Conservation (phyloP, 2,113 vertebrate species). For the Myotis yumanensis region DNA sequence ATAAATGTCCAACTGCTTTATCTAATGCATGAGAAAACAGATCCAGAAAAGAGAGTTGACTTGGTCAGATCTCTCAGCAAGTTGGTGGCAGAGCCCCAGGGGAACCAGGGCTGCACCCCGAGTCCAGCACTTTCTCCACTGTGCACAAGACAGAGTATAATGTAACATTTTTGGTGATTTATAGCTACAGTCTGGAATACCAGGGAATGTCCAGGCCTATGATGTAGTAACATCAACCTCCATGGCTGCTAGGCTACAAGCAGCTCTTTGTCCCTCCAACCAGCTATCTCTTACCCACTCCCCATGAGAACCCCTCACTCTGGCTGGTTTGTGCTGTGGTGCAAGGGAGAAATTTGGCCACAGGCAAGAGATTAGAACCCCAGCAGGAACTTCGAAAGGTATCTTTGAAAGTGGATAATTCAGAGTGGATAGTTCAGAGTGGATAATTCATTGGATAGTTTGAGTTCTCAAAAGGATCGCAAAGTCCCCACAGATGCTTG, state of each 20-base stretch:
- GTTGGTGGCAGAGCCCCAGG: neutral
- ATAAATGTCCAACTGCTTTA: neutral
- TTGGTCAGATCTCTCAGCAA: neutral
- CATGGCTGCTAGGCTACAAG: neutral
- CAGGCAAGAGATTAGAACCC: neutral
- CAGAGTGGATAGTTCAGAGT: neutral
- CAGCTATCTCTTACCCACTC: neutral
- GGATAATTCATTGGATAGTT: neutral
- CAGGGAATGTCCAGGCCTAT: neutral
- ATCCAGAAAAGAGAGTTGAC: neutral
- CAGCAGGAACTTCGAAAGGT: neutral
- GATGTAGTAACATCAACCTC: fast-evolving
- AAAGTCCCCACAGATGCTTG: neutral
- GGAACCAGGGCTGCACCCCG: neutral
- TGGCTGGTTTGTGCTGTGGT: neutral
- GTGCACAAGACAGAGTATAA: neutral
- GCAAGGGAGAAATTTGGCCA: neutral
- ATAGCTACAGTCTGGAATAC: neutral
- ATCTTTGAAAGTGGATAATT: neutral
- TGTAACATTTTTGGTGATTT: neutral
- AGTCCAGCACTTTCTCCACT: neutral
- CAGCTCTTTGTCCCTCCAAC: neutral
- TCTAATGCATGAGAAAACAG: neutral
- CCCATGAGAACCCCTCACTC: neutral
- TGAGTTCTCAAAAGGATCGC: neutral